These are phyloP conservation scores for Halcyon senegalensis DNA, from an alignment of 2,113 vertebrate genomes.

Conservation along the genomic window DNA sequence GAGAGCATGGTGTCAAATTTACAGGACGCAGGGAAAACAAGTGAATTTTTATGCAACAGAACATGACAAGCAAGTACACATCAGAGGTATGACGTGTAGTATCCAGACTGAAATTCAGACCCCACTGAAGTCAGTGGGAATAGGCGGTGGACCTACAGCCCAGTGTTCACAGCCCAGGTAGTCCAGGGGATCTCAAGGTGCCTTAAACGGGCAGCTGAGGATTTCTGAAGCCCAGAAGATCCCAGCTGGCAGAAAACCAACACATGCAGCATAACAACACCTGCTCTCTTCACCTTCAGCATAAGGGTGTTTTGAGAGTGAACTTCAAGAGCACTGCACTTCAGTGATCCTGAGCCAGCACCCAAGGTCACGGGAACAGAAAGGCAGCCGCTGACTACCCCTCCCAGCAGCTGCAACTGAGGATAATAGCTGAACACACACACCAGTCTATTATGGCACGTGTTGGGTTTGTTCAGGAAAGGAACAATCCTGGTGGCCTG, in stretches of 20 bases:
- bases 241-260: conserved; percentile 18
- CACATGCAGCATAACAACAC: not conserved
- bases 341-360: not conserved
- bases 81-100: not conserved
- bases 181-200: not conserved
- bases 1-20: not conserved
- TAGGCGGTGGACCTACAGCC: not conserved
- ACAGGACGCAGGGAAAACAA: not conserved
- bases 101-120: not conserved
- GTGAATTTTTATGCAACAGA: not conserved
- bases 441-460: not conserved
- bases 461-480: not conserved
- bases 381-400: not conserved
- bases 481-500: not conserved
- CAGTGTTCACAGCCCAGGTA: not conserved
- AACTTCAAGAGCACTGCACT: not conserved
- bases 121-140: not conserved
- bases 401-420: not conserved
- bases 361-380: not conserved
- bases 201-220: not conserved
- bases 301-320: not conserved
- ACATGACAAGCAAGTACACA: not conserved
- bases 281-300: conserved; percentile 27
- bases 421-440: not conserved
- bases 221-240: not conserved